These are phyloP conservation scores for Corythoichthys haematopterus DNA, from an alignment of 2,113 vertebrate species.

Conservation along the genomic window DNA sequence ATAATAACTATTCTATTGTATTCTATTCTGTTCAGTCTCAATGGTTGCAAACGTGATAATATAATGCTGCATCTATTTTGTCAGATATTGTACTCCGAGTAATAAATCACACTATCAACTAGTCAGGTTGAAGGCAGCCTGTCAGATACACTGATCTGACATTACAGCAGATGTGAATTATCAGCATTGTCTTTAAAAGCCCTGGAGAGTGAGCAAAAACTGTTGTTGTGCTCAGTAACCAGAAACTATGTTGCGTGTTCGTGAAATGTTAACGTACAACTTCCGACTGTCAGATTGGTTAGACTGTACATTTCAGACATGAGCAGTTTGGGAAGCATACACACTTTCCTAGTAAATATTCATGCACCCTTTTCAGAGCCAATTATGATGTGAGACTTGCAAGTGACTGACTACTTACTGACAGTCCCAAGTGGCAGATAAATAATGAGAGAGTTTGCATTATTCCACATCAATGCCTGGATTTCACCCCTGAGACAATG, in stretches of 20 bases:
- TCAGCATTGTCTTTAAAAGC: conserved; percentile 28
- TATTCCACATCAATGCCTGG: conserved; percentile 36
- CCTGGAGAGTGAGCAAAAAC: conserved; percentile 21
- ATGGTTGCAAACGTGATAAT: background rate
- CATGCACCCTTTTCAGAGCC: conserved; percentile 20
- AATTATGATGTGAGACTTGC: conserved; percentile 35
- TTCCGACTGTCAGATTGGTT: conserved; percentile 13
- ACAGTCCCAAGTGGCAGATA: conserved; percentile 38
- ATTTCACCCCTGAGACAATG: conserved; percentile 1
- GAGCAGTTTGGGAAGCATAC: conserved; percentile 17
- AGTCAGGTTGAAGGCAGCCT: conserved; percentile 30
- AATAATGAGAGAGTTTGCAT: conserved; percentile 38
- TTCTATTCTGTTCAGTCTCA: too few relatives aligned
- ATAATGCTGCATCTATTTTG: conserved; percentile 14
- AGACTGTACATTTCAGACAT: conserved; percentile 11
- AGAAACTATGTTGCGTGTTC: conserved; percentile 21
- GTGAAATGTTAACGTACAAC: conserved; percentile 31
- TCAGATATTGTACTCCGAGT: conserved; percentile 25
- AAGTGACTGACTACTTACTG: conserved; percentile 39
- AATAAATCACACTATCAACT: conserved; percentile 54
- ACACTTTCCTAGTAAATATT: conserved; percentile 32
- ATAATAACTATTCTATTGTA: too few relatives aligned
- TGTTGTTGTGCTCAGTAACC: conserved; percentile 20
- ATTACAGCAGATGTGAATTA: conserved; percentile 39
- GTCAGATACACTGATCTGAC: conserved; percentile 18